Conservation (phyloP, 2,113 vertebrate species). For the Columba livia region DNA sequence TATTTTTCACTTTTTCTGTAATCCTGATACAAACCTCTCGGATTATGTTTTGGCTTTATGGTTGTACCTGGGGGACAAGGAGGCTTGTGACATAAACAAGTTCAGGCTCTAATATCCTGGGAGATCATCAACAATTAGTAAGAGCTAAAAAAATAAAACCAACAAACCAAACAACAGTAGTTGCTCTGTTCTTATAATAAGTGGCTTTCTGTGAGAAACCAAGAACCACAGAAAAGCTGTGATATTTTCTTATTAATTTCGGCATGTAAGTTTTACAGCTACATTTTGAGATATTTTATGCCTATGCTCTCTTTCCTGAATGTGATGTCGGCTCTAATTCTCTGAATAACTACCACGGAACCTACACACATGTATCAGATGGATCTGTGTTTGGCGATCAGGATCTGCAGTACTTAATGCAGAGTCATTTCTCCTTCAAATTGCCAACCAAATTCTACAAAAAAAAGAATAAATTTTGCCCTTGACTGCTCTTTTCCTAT, state of each 20-base stretch:
- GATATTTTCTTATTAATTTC: neutral
- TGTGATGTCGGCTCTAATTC: neutral
- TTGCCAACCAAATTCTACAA: neutral
- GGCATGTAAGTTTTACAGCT: neutral
- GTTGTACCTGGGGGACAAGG: constrained; percentile 56
- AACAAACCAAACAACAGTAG: neutral
- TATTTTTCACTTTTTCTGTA: neutral
- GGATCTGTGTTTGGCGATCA: neutral
- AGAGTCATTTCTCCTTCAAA: neutral
- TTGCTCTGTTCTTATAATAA: neutral
- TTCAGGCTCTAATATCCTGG: constrained; percentile 7
- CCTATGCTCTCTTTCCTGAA: neutral
- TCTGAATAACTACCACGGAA: neutral
- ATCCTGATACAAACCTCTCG: constrained; percentile 10
- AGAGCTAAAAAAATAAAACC: neutral
- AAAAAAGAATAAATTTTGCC: neutral
- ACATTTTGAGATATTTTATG: neutral
- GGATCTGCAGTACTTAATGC: neutral
- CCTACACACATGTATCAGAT: neutral
- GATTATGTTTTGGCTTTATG: constrained; percentile 57
- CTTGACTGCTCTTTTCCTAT: neutral
- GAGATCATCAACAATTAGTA: constrained; percentile 31
- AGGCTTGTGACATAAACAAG: constrained; percentile 57
- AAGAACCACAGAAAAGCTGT: neutral
- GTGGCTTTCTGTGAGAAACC: neutral